Percentiles rank a stretch among this genome's conserved stretches.
Evolutionary conservation across 2,797 vertebrate genomes (phyloP).

Genomic region (Garrulus glandarius): DNA sequence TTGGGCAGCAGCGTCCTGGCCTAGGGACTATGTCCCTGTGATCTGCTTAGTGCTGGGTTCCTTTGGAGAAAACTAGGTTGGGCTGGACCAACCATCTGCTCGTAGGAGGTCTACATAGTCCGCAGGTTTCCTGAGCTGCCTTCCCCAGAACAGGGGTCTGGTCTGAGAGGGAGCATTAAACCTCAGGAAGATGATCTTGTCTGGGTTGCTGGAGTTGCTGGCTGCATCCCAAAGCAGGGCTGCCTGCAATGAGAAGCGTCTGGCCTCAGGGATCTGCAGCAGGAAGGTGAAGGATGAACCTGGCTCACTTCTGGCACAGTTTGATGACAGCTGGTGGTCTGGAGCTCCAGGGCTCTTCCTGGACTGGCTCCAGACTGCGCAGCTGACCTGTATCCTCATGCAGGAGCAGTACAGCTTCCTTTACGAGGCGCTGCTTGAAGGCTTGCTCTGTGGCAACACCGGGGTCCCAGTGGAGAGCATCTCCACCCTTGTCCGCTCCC

Average conservation of each 20-base stretch:
- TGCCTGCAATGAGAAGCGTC: neutral
- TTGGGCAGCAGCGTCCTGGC: neutral
- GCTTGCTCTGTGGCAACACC: constrained; percentile 32
- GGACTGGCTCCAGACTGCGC: neutral
- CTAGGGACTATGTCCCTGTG: fast-evolving
- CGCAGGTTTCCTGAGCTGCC: neutral
- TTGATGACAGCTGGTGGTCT: neutral
- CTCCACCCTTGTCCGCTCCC: neutral
- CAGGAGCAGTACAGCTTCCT: constrained; percentile 68
- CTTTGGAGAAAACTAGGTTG: neutral
- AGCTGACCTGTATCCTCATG: neutral
- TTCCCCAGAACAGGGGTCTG: neutral
- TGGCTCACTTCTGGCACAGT: neutral
- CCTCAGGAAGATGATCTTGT: neutral
- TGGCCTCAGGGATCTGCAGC: neutral
- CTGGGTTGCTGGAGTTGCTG: neutral
- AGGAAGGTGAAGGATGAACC: neutral
- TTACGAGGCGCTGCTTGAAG: constrained; percentile 43
- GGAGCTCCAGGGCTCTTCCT: neutral
- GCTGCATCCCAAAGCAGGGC: neutral
- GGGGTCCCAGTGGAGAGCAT: constrained; percentile 10
- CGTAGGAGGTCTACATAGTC: neutral
- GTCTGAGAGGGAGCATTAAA: neutral
- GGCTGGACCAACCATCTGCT: neutral
- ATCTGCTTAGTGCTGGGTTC: neutral